Evolutionary conservation across 2,888 invertebrate species (phyloP).

Genomic region (Entomobrya proxima): DNA sequence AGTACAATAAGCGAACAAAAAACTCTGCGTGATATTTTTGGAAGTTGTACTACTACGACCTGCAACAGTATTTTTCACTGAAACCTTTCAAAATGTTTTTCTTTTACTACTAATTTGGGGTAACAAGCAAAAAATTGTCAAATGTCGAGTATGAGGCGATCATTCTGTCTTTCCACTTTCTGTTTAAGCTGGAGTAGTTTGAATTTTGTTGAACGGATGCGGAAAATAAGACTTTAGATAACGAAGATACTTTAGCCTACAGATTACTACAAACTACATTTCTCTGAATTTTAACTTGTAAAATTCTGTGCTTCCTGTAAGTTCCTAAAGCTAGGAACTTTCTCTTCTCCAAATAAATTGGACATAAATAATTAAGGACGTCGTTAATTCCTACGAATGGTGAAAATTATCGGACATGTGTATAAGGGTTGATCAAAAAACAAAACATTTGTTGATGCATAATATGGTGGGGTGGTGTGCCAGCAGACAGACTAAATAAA

Average conservation of each 20-base stretch:
- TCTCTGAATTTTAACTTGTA: background rate
- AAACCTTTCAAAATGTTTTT: background rate
- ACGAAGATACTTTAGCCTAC: background rate
- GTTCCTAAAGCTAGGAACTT: no score
- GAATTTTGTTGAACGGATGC: background rate
- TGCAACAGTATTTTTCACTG: background rate
- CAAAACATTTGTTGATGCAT: no score
- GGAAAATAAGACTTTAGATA: background rate
- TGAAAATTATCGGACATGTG: no score
- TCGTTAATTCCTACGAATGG: no score
- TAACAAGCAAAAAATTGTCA: conserved; percentile 40
- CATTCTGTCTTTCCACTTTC: background rate
- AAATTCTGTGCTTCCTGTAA: background rate
- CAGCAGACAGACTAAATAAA: no score
- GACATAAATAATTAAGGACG: no score
- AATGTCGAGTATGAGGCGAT: background rate
- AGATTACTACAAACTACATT: background rate
- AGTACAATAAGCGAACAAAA: background rate
- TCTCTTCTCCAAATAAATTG: no score
- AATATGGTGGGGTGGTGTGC: no score
- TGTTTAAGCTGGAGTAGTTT: background rate
- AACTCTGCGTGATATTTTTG: background rate
- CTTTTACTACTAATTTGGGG: conserved; percentile 31
- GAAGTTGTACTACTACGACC: background rate
- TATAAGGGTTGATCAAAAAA: no score